Evolutionary conservation across 1,140 invertebrate genomes (phyloP), one percentile per base, ranked within the genome.

Genomic region (Drosophila insularis): DNA sequence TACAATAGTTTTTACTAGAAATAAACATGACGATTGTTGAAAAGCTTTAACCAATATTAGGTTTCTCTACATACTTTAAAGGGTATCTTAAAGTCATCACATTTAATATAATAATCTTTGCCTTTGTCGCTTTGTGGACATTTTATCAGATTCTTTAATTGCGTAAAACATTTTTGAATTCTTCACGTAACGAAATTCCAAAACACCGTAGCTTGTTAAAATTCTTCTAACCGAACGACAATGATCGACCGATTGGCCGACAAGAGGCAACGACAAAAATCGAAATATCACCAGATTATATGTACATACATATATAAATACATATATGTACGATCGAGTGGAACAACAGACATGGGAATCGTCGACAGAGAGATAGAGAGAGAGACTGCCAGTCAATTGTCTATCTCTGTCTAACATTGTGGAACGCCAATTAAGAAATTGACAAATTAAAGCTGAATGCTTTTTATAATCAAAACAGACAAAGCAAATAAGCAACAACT

Each of bases 81-180:
- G 43, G 17, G 43, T 50, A 50, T 50, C 7, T 50, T 19, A 0
- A 21, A 19, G 43, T 50, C 17, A 3, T 10, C 8, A 21, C 19
- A 7, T 50, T 11, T 8, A 50, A 50, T 50, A 4, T 50, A 2
- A 50, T 19, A 17, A 11, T 5, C 17, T 50, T 50, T 21, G 19
- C 64, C 73, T 61, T 67, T 50, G 46, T 59, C 73, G 80, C 84
- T 84, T 84, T 84, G 77, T 89, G 74, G 80, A 89, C 82, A 89
- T 89, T 89, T 89, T 89, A 89, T 89, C 84, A 89, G 84, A 89
- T 89, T 89, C 84, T 84, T 89, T 89, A 89, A 89, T 89, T 89
- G 84, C 84, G 84, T 89, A 89, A 89, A 89, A 89, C 84, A 89
- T 89, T 89, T 89, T 89, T 89, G 84, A 85, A 89, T 89, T 89